Evolutionary conservation across 2,888 invertebrate species (phyloP), one percentile per base, ranked within the genome.

Genomic region (Holacanthella duospinosa): DNA sequence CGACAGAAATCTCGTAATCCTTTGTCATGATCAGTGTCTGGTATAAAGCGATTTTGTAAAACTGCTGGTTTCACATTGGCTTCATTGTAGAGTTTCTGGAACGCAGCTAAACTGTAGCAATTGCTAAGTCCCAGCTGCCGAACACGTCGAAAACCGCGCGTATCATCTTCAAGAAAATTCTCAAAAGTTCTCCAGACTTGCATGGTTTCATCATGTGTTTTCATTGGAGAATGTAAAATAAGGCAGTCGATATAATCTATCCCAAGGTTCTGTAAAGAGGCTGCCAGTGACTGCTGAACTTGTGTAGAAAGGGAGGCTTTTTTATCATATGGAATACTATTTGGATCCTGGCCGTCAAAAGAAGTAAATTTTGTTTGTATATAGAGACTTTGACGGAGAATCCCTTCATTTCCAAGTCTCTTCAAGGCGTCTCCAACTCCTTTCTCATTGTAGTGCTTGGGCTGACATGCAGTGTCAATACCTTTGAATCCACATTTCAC

Each of bases 351-450:
- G 3, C 71, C 72, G 61, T 68, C 66, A 19, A 70, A 55, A 3
- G 70, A 68, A 2, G 71, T 72, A 54, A 70, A 72, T 55, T 72
- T 72, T 2, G 72, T 72, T 59, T 72, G 72, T 1, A 68, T 28
- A 54, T 67, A 68, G 4, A 66, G n/a, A 56, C 58, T 55, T 21
- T 63, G 58, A 27, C 66, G 61, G 4, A n/a, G 3, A 6, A 65
- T 55, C 24, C 56, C 56, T 57, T 62, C 43, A 25, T 26, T 21
- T 2, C 27, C 48, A 4, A 48, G 21, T 48, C 28, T 55, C 43
- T 63, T 61, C 19, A 67, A 21, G 19, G 67, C 64, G 1, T 24
- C 60, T 28, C 67, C 67, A 16, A 67, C 67, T 9, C 71, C 72
- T 1, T 68, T 63, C 43, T 72, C 71, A 48, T 65, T 36, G 58